Evolutionary conservation across 2,113 vertebrate species (phyloP).

Genomic region (Syrrhaptes paradoxus): DNA sequence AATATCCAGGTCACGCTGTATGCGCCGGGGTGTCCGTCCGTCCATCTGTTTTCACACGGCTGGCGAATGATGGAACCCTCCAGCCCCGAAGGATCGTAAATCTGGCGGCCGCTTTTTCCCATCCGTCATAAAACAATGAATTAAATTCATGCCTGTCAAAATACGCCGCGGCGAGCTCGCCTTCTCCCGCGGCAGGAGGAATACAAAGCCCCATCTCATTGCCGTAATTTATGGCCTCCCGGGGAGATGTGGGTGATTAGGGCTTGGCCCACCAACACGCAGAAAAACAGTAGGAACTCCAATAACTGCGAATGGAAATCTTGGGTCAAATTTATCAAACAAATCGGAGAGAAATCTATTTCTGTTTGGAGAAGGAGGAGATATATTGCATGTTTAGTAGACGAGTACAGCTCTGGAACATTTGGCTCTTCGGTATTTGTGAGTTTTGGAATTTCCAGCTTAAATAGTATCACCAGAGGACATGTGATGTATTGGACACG

Average conservation of each 20-base stretch:
- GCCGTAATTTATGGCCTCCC: conserved; percentile 96
- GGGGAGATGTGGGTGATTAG: conserved; percentile 96
- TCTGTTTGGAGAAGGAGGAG: conserved; percentile 93
- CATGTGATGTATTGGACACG: conserved; percentile 91
- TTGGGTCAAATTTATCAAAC: conserved; percentile 97
- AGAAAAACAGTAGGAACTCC: conserved; percentile 99
- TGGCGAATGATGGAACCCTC: conserved; percentile 96
- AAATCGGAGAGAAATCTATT: conserved; percentile 94
- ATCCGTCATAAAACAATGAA: conserved; percentile 99
- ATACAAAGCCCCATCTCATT: conserved; percentile 96
- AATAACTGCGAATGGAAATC: conserved; percentile 95
- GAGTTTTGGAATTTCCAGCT: conserved; percentile 98
- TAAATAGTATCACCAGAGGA: conserved; percentile 92
- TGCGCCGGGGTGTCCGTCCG: conserved; percentile 89
- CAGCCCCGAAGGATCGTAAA: conserved; percentile 97
- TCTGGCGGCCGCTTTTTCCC: conserved; percentile 95
- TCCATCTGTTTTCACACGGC: conserved; percentile 99
- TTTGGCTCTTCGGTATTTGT: conserved; percentile 92
- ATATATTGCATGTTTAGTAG: conserved; percentile 95
- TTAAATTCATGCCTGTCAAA: conserved; percentile 97
- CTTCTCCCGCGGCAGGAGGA: conserved; percentile 87
- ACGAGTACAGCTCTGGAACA: conserved; percentile 87
- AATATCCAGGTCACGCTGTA: conserved; percentile 84
- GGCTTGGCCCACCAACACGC: conserved; percentile 96
- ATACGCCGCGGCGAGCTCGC: conserved; percentile 86